These are phyloP conservation scores for Habropoda laboriosa DNA, from an alignment of 1,140 invertebrate genomes.

Conservation along the genomic window DNA sequence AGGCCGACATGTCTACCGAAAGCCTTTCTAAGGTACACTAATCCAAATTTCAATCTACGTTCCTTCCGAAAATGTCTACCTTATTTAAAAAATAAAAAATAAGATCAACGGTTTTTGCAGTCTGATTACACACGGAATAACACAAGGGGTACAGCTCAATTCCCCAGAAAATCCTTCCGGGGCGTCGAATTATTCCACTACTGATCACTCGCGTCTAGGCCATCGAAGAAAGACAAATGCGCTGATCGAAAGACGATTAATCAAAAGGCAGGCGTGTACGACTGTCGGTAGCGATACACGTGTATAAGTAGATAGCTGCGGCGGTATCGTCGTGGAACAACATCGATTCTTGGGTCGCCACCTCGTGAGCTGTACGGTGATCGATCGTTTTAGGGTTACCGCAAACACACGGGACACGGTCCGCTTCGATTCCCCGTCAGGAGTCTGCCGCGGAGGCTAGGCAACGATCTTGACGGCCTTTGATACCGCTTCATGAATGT, in stretches of 20 bases:
- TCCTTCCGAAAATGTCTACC: no score
- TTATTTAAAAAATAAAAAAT: no score
- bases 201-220: conserved; percentile 31
- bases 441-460: conserved; percentile 52
- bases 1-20: no score
- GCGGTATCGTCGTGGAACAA: conserved; percentile 62
- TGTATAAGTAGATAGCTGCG: conserved; percentile 53
- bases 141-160: no score
- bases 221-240: conserved; percentile 65
- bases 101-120: no score
- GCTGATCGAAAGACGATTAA: conserved; percentile 75
- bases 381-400: conserved; percentile 79
- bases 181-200: conserved; percentile 18
- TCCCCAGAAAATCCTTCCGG: background rate
- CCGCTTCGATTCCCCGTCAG: conserved; percentile 70
- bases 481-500: conserved; percentile 79
- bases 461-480: conserved; percentile 75
- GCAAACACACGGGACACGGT: conserved; percentile 77
- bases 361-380: conserved; percentile 68
- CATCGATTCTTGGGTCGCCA: conserved; percentile 72
- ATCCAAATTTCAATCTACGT: no score
- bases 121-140: no score
- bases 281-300: conserved; percentile 64
- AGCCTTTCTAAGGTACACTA: no score
- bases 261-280: conserved; percentile 67